Conservation (phyloP, 2,888 invertebrate genomes). For the Eilema griseolum region DNA sequence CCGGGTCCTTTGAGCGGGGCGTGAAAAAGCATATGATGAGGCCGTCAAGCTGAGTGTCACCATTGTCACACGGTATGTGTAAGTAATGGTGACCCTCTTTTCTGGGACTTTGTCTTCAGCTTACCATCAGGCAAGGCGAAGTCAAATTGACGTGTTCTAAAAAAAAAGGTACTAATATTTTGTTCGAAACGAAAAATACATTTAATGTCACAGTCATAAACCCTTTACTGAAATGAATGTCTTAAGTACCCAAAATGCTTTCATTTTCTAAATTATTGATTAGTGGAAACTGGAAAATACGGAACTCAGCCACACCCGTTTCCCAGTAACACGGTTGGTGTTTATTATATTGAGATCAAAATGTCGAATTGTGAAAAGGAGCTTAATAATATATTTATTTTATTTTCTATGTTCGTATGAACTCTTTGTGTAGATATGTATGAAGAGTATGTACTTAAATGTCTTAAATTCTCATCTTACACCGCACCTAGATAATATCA, state of each 20-base stretch:
- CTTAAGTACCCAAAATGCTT: not conserved
- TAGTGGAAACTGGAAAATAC: not conserved
- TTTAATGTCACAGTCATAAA: not conserved
- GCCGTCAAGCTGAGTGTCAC: too few relatives aligned
- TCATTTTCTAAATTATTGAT: constrained; percentile 4
- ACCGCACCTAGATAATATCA: not conserved
- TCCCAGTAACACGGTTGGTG: not conserved
- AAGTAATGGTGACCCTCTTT: too few relatives aligned
- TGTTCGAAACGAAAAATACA: not conserved
- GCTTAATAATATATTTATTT: not conserved
- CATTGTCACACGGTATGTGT: too few relatives aligned
- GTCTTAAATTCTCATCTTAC: not conserved
- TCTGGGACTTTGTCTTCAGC: too few relatives aligned
- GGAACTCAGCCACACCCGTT: not conserved
- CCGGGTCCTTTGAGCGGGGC: too few relatives aligned
- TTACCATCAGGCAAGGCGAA: too few relatives aligned
- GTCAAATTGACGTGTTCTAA: too few relatives aligned
- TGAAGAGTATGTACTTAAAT: not conserved
- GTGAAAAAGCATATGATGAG: too few relatives aligned
- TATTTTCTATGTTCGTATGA: not conserved
- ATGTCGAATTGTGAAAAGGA: not conserved
- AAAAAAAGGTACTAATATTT: not conserved
- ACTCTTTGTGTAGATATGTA: not conserved
- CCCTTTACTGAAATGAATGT: not conserved
- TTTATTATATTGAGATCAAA: not conserved